Conservation (phyloP, 2,888 invertebrate species). For the Adelphocoris suturalis region DNA sequence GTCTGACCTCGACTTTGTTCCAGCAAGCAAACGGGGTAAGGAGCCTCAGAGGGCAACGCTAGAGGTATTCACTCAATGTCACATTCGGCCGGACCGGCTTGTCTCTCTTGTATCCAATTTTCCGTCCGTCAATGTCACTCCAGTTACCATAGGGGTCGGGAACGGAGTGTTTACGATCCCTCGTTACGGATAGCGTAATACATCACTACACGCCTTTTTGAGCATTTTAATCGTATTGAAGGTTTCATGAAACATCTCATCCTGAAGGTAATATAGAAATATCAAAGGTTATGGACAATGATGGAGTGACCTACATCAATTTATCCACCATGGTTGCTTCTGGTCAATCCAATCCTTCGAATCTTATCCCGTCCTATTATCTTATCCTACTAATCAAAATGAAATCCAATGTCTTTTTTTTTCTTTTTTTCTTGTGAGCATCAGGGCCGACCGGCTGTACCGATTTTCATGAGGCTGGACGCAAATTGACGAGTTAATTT, state of each 20-base stretch:
- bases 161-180: not conserved
- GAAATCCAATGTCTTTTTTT: no score
- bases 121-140: slow-evolving; percentile 45
- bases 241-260: not conserved
- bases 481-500: no score
- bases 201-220: not conserved
- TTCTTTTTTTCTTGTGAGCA: no score
- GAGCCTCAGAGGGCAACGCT: not conserved
- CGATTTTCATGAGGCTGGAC: no score
- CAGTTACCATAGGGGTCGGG: not conserved
- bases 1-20: not conserved
- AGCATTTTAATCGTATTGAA: not conserved
- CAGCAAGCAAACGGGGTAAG: not conserved
- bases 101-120: slow-evolving; percentile 46
- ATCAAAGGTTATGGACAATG: not conserved
- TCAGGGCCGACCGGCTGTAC: no score
- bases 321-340: no score
- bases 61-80: slow-evolving; percentile 40
- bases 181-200: not conserved
- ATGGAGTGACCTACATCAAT: not conserved
- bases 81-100: not conserved
- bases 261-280: not conserved
- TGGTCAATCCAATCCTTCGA: no score
- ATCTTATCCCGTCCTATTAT: no score
- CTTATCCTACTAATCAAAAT: no score